These are phyloP conservation scores for Vulpes lagopus DNA, from an alignment of 2,113 vertebrate species.

Conservation along the genomic window DNA sequence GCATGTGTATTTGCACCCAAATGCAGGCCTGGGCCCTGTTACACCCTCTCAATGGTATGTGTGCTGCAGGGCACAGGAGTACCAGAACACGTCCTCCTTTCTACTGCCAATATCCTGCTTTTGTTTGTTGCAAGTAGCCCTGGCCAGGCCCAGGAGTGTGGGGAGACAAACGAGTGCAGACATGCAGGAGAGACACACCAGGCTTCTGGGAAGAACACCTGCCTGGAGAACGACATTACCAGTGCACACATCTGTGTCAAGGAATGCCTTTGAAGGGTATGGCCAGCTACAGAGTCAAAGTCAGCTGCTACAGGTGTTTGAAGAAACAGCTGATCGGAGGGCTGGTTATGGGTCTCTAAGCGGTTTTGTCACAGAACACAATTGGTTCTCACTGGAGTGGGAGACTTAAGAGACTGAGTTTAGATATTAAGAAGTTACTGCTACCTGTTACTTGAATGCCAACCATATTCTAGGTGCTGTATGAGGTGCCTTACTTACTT, in stretches of 20 bases:
- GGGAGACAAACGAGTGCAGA: slow-evolving; percentile 81
- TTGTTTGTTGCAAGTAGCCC: slow-evolving; percentile 75
- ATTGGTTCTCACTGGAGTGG: neutral
- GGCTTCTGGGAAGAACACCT: slow-evolving; percentile 80
- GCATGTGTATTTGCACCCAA: slow-evolving; percentile 28
- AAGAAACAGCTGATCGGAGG: neutral
- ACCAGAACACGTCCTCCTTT: slow-evolving; percentile 73
- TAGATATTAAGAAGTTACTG: neutral
- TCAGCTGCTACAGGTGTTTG: neutral
- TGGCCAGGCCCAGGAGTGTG: slow-evolving; percentile 61
- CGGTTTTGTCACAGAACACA: neutral
- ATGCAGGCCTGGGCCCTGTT: slow-evolving; percentile 63
- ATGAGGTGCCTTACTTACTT: neutral
- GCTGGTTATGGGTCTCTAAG: neutral
- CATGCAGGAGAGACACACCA: slow-evolving; percentile 77
- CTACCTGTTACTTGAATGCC: neutral
- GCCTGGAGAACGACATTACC: slow-evolving; percentile 43
- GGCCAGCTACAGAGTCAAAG: neutral
- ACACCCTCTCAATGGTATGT: slow-evolving; percentile 81
- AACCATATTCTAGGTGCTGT: neutral
- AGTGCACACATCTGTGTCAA: slow-evolving; percentile 67
- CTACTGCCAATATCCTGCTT: slow-evolving; percentile 82
- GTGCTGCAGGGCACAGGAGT: slow-evolving; percentile 67
- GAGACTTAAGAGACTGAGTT: neutral
- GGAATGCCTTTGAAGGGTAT: neutral